phyloP scores from a whole-genome alignment of 2,888 invertebrate genomes.

The Thysanoteuthis rhombus region DNA sequence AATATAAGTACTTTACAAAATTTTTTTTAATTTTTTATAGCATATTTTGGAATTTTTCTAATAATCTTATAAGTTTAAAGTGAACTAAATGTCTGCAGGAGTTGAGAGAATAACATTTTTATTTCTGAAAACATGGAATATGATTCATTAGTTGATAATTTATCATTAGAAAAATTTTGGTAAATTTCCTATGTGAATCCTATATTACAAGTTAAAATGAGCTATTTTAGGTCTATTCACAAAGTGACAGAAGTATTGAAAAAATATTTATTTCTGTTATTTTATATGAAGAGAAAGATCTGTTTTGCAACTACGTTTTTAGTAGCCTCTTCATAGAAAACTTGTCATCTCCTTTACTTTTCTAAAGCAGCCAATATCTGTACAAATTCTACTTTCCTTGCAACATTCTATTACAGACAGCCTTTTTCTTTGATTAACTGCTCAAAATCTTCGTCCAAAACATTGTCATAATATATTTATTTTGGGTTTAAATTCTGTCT shows the following conservation, averaged over 20 bases:
- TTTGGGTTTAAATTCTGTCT: not conserved
- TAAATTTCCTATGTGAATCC: not conserved
- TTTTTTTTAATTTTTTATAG: not conserved
- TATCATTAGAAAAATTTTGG: not conserved
- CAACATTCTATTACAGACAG: not conserved
- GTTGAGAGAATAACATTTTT: not conserved
- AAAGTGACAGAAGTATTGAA: not conserved
- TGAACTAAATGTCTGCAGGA: not conserved
- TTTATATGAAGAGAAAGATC: not conserved
- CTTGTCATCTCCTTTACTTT: not conserved
- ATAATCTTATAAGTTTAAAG: not conserved
- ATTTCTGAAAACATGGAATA: not conserved
- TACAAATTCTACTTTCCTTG: not conserved
- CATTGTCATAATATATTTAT: not conserved
- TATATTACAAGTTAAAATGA: not conserved
- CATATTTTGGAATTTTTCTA: too few species aligned
- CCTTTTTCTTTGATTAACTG: not conserved
- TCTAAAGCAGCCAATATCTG: not conserved
- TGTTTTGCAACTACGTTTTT: not conserved
- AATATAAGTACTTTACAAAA: not conserved
- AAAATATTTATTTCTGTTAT: not conserved
- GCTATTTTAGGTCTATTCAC: not conserved
- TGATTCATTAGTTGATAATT: not conserved
- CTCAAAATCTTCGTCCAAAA: constrained; percentile 12
- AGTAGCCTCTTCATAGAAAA: not conserved